These are phyloP conservation scores for Halichoeres trimaculatus DNA, from an alignment of 2,113 vertebrate genomes.

Conservation along the genomic window DNA sequence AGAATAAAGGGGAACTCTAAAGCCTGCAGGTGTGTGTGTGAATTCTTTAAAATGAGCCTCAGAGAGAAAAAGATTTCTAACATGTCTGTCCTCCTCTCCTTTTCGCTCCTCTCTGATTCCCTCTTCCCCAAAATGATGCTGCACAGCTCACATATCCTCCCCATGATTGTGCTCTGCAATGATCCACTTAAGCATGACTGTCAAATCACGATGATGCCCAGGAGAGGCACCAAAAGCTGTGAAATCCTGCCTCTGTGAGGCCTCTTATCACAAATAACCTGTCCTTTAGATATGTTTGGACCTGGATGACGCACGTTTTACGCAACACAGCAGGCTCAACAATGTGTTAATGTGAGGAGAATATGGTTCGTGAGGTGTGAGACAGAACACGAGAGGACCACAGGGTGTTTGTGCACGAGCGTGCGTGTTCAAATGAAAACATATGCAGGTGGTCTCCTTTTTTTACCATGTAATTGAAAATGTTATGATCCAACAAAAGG, in stretches of 20 bases:
- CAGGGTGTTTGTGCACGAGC: not conserved
- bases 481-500: slow-evolving; percentile 60
- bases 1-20: slow-evolving; percentile 70
- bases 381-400: slow-evolving; percentile 15
- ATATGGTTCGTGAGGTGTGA: slow-evolving; percentile 48
- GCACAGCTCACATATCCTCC: slow-evolving; percentile 17
- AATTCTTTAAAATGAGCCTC: slow-evolving; percentile 28
- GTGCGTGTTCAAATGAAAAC: slow-evolving; percentile 35
- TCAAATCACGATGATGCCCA: slow-evolving; percentile 50
- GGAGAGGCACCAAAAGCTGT: slow-evolving; percentile 55
- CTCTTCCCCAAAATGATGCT: slow-evolving; percentile 23
- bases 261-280: slow-evolving; percentile 75
- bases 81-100: not conserved
- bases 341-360: slow-evolving; percentile 66
- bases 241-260: slow-evolving; percentile 47
- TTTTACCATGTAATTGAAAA: slow-evolving; percentile 58
- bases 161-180: slow-evolving; percentile 53
- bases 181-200: slow-evolving; percentile 68
- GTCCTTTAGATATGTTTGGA: slow-evolving; percentile 71
- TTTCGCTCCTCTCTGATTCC: not conserved
- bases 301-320: slow-evolving; percentile 68
- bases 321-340: slow-evolving; percentile 61
- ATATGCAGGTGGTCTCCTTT: slow-evolving; percentile 55
- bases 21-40: slow-evolving; percentile 14
- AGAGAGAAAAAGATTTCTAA: not conserved